Evolutionary conservation across 2,888 invertebrate species (phyloP), one percentile per base, ranked within the genome.

Genomic region (Aspidapion aeneum): DNA sequence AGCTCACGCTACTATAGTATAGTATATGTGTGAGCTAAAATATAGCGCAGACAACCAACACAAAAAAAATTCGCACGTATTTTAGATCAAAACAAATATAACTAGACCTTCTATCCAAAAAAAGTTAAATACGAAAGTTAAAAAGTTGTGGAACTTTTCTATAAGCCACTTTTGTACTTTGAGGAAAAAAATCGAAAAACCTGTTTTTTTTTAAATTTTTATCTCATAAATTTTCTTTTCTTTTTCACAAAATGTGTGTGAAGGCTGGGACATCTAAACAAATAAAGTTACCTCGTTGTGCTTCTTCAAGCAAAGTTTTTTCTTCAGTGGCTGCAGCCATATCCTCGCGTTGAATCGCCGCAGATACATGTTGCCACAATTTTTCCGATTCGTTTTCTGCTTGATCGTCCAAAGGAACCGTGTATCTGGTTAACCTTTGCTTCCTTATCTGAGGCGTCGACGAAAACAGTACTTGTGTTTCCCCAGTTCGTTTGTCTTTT

Each of bases 311-410:
- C 52, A 88, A 82, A 0, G 94, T 95, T 82, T 97, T 97, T 75
- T 96, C 92, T 63, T 93, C 91, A 0, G 97, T 97, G 0, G 97
- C 97, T 1, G 89, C 89, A 21, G 89, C 80, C 86, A 94, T 93
- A 81, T 97, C 95, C 63, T 93, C 92, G 12, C 85, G 84, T 19
- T 81, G 78, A 68, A 97, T 94, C 0, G 96, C 96, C 60, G 88
- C 87, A 0, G 94, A 93, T 1, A 97, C 96, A 69, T 89, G 88
- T 51, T 85, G 80, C 97, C 97, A 97, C 1, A 97, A 82, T 70
- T 87, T 86, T 78, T 94, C 93, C 12, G 96, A 96, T 79, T 97
- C 97, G 79, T 85, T 90, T 16, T 88, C 87, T 22, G 84, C 83
- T 75, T 96, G 96, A 17, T 86, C 79, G 0, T 94, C 91, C 55